Conservation (phyloP, 1,140 invertebrate genomes). For the Pseudomyrmex gracilis region DNA sequence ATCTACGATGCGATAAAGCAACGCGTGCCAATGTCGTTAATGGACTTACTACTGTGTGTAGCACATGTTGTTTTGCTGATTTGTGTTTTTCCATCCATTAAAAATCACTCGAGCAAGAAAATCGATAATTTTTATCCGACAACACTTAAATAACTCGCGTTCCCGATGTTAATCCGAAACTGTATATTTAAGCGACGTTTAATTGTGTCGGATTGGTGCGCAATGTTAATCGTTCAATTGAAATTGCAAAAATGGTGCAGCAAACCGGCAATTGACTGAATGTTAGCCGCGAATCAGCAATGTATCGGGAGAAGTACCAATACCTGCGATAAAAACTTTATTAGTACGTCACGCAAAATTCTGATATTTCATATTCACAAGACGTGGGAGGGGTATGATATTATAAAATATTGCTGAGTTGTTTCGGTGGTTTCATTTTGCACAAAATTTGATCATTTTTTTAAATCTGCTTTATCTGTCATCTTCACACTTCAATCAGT, state of each 20-base stretch:
- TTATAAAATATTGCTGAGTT: neutral
- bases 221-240: slow-evolving; percentile 44
- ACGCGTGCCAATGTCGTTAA: slow-evolving; percentile 46
- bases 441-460: neutral
- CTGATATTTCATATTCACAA: neutral
- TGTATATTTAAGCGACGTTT: neutral
- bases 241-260: slow-evolving; percentile 32
- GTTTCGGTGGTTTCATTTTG: neutral
- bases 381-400: neutral
- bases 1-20: slow-evolving; percentile 24
- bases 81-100: slow-evolving; percentile 14
- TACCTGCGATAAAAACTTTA: slow-evolving; percentile 37
- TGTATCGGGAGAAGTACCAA: slow-evolving; percentile 1
- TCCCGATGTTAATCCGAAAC: neutral
- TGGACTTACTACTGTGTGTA: slow-evolving; percentile 41
- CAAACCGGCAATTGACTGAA: slow-evolving; percentile 44
- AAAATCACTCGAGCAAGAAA: neutral
- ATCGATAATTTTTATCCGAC: neutral
- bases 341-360: neutral
- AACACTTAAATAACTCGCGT: neutral
- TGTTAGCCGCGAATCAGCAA: slow-evolving; percentile 44
- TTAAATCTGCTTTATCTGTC: neutral
- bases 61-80: slow-evolving; percentile 30
- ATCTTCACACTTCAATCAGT: neutral
- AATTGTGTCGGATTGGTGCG: slow-evolving; percentile 6